These are phyloP conservation scores for Corythornis vintsioides DNA, from an alignment of 2,113 vertebrate species.

Conservation along the genomic window DNA sequence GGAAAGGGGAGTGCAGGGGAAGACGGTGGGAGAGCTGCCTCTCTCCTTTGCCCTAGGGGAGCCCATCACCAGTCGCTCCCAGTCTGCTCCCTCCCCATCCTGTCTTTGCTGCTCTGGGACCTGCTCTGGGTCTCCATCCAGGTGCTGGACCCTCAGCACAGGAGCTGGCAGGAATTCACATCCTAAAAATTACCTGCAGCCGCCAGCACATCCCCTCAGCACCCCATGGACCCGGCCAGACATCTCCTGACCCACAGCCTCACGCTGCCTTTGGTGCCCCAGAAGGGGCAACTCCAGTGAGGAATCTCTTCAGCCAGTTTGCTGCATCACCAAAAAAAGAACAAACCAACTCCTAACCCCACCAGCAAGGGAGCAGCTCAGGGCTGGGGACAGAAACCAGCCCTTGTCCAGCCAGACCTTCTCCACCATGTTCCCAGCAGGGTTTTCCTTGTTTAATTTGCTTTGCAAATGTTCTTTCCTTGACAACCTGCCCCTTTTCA, in stretches of 20 bases:
- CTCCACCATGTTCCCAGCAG: accelerated
- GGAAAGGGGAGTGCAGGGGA: neutral
- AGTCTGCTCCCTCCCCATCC: neutral
- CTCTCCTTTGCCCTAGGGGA: neutral
- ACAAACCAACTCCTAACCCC: neutral
- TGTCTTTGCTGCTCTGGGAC: neutral
- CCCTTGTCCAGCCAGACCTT: neutral
- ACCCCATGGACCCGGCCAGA: neutral
- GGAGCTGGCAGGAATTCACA: neutral
- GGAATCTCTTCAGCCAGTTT: neutral
- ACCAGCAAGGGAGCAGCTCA: accelerated
- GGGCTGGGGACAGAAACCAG: neutral
- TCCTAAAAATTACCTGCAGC: neutral
- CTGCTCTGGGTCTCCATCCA: accelerated
- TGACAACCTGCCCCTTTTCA: neutral
- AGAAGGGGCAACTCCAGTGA: neutral
- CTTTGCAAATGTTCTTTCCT: neutral
- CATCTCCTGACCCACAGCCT: neutral
- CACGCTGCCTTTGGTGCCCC: accelerated
- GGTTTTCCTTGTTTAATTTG: accelerated
- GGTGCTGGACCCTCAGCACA: neutral
- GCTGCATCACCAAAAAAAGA: neutral
- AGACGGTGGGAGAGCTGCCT: neutral
- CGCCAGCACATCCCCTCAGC: neutral
- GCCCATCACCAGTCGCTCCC: accelerated